phyloP scores from a whole-genome alignment of 2,113 vertebrate species.

The Anolis carolinensis region DNA sequence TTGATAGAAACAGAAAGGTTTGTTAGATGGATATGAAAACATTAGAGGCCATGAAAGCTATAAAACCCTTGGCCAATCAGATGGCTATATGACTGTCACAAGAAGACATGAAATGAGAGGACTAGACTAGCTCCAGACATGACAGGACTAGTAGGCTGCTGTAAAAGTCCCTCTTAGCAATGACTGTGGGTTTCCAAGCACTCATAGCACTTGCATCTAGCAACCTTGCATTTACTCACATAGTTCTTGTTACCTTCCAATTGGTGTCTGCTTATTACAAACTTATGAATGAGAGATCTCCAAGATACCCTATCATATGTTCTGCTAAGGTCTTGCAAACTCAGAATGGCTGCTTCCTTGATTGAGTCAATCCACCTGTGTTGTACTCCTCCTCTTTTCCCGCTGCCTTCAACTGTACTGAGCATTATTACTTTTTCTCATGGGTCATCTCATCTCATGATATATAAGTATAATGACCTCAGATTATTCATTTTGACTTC shows the following conservation, averaged over 20 bases:
- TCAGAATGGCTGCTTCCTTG: no score
- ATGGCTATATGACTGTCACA: neutral
- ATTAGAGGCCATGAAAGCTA: neutral
- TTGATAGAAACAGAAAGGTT: neutral
- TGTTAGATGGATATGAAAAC: neutral
- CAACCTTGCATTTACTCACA: neutral
- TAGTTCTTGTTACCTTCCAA: neutral
- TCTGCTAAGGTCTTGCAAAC: no score
- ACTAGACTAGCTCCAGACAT: neutral
- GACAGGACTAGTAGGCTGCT: neutral
- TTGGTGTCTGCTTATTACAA: no score
- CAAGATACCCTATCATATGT: no score
- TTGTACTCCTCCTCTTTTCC: no score
- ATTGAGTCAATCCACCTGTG: no score
- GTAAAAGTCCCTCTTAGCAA: neutral
- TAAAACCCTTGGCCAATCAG: neutral
- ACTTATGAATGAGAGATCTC: no score
- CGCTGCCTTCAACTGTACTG: no score
- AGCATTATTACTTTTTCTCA: no score
- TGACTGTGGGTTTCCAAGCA: neutral
- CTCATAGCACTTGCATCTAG: neutral
- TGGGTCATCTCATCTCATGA: no score
- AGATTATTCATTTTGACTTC: no score
- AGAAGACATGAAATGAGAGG: neutral
- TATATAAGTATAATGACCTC: no score